Conservation (phyloP, 2,797 vertebrate genomes). For the Gobionotothen gibberifrons region DNA sequence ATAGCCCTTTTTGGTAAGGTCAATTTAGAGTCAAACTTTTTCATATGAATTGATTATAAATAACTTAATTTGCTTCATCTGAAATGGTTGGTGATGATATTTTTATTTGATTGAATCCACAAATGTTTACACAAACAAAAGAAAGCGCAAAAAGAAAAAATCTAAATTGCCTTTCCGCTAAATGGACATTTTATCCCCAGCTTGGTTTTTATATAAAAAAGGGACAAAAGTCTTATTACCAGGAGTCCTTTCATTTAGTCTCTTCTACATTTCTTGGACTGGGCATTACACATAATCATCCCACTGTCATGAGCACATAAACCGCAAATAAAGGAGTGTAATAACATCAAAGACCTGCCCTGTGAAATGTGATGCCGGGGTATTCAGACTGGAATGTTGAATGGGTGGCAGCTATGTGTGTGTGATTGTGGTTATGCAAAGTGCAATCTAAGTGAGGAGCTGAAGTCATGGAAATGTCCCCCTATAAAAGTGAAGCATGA, state of each 20-base stretch:
- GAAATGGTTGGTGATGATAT: background rate
- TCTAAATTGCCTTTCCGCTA: background rate
- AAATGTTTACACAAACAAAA: conserved; percentile 18
- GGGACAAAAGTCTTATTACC: conserved; percentile 48
- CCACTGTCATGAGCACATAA: conserved; percentile 64
- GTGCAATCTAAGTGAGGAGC: conserved; percentile 75
- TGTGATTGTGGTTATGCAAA: conserved; percentile 73
- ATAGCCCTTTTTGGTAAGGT: conserved; percentile 18
- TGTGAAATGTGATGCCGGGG: conserved; percentile 73
- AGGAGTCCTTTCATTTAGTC: conserved; percentile 35
- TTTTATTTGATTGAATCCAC: background rate
- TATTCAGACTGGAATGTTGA: conserved; percentile 76
- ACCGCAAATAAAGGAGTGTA: conserved; percentile 71
- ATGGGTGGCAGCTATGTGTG: conserved; percentile 66
- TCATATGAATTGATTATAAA: conserved; percentile 51
- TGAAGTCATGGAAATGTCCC: conserved; percentile 84
- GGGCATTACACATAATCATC: conserved; percentile 65
- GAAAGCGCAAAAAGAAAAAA: background rate
- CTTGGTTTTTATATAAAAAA: conserved; percentile 27
- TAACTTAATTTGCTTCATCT: conserved; percentile 29
- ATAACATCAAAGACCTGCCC: conserved; percentile 75
- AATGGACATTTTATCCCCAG: conserved; percentile 9
- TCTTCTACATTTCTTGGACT: conserved; percentile 36
- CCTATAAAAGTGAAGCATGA: conserved; percentile 83
- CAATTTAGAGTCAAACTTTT: conserved; percentile 38